phyloP scores from a whole-genome alignment of 2,113 vertebrate species.

The Ptyas mucosa region DNA sequence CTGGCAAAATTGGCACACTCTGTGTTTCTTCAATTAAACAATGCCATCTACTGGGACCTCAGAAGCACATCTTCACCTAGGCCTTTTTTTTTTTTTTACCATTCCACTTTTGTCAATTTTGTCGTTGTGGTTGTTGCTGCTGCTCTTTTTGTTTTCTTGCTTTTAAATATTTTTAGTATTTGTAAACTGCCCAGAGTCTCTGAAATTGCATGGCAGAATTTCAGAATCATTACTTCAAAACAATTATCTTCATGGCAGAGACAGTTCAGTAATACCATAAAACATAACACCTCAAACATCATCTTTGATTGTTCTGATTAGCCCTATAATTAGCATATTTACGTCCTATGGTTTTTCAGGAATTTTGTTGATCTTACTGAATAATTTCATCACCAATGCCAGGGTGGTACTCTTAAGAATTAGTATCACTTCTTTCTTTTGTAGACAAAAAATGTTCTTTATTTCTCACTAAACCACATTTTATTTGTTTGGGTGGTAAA shows the following conservation, averaged over 20 bases:
- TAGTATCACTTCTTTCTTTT: neutral
- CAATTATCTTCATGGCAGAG: neutral
- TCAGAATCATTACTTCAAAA: neutral
- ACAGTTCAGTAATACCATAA: neutral
- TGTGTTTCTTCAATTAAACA: neutral
- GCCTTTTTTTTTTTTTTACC: neutral
- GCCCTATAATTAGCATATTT: neutral
- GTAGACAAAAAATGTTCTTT: neutral
- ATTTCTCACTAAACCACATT: neutral
- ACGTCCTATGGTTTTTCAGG: neutral
- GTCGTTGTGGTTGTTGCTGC: neutral
- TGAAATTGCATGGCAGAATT: neutral
- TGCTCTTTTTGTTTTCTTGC: neutral
- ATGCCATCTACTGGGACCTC: neutral
- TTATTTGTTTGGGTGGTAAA: neutral
- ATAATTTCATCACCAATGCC: neutral
- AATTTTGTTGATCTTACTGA: neutral
- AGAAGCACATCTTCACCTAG: neutral
- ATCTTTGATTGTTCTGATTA: neutral
- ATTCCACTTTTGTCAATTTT: neutral
- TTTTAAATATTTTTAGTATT: neutral
- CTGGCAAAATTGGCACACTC: neutral
- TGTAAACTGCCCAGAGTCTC: neutral
- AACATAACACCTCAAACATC: neutral
- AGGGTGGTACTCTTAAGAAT: neutral